These are phyloP conservation scores for Eretmochelys imbricata DNA, from an alignment of 2,113 vertebrate genomes.

Conservation along the genomic window DNA sequence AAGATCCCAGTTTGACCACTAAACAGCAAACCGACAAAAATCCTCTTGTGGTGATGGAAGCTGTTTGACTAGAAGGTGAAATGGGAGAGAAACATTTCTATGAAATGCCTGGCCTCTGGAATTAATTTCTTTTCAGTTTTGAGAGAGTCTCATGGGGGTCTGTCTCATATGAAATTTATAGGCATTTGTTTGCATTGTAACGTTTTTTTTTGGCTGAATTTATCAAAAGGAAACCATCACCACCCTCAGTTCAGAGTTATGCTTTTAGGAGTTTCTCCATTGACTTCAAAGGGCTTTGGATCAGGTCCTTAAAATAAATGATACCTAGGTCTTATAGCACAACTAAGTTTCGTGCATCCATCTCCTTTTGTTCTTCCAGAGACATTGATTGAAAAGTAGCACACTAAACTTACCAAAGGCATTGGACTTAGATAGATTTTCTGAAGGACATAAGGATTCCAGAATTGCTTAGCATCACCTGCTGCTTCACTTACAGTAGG, in stretches of 20 bases:
- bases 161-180: background rate
- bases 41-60: background rate
- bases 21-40: background rate
- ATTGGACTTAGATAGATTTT: background rate
- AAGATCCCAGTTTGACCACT: background rate
- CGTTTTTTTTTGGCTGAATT: background rate
- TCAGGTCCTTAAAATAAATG: background rate
- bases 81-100: background rate
- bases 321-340: background rate
- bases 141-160: background rate
- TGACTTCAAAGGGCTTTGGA: background rate
- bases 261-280: background rate
- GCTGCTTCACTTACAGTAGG: background rate
- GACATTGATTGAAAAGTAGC: background rate
- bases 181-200: background rate
- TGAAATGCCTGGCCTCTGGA: background rate
- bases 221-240: background rate
- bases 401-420: background rate
- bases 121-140: background rate
- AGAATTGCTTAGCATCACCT: background rate
- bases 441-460: background rate
- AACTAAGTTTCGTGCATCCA: background rate
- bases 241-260: background rate
- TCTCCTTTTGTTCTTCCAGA: background rate
- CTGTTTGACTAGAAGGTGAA: background rate